Conservation (phyloP, 2,888 invertebrate species). For the Melanophora roralis region DNA sequence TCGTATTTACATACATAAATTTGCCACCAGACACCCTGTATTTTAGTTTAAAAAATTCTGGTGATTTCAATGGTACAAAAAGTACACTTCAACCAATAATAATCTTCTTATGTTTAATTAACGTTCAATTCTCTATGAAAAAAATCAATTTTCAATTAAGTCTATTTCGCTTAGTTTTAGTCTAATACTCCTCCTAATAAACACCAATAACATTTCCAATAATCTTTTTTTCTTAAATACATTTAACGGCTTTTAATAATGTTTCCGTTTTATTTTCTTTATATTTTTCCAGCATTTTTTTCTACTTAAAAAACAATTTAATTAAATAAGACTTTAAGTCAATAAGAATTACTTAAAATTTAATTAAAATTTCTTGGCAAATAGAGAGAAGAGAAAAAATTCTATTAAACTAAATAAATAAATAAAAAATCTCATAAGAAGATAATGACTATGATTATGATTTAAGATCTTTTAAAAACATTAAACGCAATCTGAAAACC, state of each 20-base stretch:
- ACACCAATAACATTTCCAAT: not conserved
- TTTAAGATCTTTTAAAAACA: constrained; percentile 28
- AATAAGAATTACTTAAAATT: constrained; percentile 55
- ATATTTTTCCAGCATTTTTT: not conserved
- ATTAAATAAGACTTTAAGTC: constrained; percentile 46
- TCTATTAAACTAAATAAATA: not conserved
- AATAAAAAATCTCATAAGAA: constrained; percentile 15
- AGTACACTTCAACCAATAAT: too few species aligned
- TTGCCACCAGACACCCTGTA: too few species aligned
- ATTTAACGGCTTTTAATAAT: not conserved
- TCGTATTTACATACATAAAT: too few species aligned
- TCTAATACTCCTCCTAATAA: too few species aligned
- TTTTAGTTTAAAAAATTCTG: too few species aligned
- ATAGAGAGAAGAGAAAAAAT: not conserved
- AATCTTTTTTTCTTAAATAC: not conserved
- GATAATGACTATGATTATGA: constrained; percentile 44
- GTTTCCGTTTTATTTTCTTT: not conserved
- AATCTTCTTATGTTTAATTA: too few species aligned
- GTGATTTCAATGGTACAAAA: too few species aligned
- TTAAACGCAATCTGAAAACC: not conserved
- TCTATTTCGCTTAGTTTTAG: too few species aligned
- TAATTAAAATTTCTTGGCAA: constrained; percentile 49
- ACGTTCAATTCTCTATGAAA: too few species aligned
- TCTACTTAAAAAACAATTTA: constrained; percentile 29
- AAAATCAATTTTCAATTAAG: not conserved